Conservation (phyloP, 1,140 invertebrate genomes). For the Neuroterus valhalla region DNA sequence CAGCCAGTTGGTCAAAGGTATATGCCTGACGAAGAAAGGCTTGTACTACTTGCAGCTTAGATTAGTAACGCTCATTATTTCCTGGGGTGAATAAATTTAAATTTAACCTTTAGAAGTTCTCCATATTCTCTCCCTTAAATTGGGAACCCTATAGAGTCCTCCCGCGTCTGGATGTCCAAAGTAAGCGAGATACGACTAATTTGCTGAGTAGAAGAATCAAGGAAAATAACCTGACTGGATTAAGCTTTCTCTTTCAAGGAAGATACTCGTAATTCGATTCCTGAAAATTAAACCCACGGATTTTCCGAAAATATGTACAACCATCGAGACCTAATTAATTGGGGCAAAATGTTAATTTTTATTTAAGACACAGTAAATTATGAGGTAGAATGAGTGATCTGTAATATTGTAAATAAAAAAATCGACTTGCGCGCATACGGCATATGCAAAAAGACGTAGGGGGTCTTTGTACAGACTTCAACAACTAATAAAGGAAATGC, state of each 20-base stretch:
- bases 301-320: too few species aligned
- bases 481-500: too few species aligned
- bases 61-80: constrained; percentile 4
- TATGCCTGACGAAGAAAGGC: neutral
- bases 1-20: neutral
- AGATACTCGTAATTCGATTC: neutral
- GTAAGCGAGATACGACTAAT: constrained; percentile 11
- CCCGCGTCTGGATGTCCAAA: neutral
- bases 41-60: neutral
- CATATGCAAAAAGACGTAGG: too few species aligned
- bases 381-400: too few species aligned
- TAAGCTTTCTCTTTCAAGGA: constrained; percentile 1
- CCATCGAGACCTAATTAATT: too few species aligned
- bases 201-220: neutral
- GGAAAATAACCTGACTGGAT: constrained; percentile 18
- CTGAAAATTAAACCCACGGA: neutral
- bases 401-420: too few species aligned
- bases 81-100: neutral
- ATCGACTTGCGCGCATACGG: too few species aligned
- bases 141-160: neutral
- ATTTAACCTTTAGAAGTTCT: constrained; percentile 3
- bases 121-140: constrained; percentile 1
- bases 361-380: too few species aligned
- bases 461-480: too few species aligned
- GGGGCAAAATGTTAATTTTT: too few species aligned